These are phyloP conservation scores for Adineta ricciae DNA, from an alignment of 2,888 invertebrate species.

Conservation along the genomic window DNA sequence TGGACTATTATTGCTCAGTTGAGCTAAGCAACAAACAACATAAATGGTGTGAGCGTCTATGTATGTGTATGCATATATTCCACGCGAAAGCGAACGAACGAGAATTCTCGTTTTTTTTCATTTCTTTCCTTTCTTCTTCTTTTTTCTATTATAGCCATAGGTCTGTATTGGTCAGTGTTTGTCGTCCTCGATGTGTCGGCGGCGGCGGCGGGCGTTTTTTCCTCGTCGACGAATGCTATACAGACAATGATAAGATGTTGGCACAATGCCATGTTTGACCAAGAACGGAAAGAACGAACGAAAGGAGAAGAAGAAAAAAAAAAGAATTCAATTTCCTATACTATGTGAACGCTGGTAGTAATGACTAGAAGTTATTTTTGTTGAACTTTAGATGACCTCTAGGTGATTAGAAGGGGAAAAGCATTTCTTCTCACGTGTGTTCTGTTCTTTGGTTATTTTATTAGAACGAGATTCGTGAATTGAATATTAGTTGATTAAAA, in stretches of 20 bases:
- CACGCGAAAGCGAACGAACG: not conserved
- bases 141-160: not conserved
- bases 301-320: not conserved
- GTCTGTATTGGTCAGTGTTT: not conserved
- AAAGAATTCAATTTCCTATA: not conserved
- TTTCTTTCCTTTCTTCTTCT: not conserved
- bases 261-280: not conserved
- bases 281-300: not conserved
- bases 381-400: not conserved
- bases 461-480: not conserved
- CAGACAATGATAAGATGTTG: not conserved
- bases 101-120: not conserved
- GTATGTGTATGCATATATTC: not conserved
- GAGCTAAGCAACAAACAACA: not conserved
- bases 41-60: not conserved
- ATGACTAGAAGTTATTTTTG: not conserved
- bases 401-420: not conserved
- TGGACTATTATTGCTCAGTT: not conserved
- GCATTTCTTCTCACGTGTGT: not conserved
- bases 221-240: not conserved
- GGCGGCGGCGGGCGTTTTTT: not conserved
- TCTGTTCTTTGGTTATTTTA: not conserved
- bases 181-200: not conserved
- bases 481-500: not conserved
- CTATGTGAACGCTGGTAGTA: not conserved